Evolutionary conservation across 2,888 invertebrate species (phyloP), one percentile per base, ranked within the genome.

Genomic region (Parnassius orleans): DNA sequence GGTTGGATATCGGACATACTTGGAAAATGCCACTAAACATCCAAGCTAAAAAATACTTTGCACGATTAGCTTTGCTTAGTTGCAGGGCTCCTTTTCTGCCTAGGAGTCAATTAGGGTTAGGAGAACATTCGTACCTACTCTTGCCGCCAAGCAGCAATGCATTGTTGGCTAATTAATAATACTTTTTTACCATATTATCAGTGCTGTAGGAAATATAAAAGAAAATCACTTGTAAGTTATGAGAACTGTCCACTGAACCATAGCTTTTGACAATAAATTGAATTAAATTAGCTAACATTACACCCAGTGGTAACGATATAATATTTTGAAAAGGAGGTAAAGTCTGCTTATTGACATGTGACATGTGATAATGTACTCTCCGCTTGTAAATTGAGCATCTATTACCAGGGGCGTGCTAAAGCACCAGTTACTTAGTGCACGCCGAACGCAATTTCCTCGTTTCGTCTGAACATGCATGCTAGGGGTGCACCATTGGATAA

Each of bases 391-490:
- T 72, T 61, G 66, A 70, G 61, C 65, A 65, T 68, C 69, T 68
- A 73, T 78, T 81, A 78, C 69, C 69, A 67, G 66, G 66, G 58
- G 66, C 68, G 72, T 71, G 79, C 72, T 77, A 79, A 79, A 71
- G 66, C 69, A 69, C 67, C 71, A 72, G 75, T 81, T 78, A 79
- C 75, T 77, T 74, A 75, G 68, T 68, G 73, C 69, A 63, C 69
- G 72, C 71, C 68, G 72, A 72, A 71, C 72, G 75, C 74, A 77
- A 77, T 79, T 79, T 80, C 74, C 76, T 79, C 52, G 76, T 78
- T 81, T 79, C 77, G 77, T 76, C 77, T 74, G 78, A 83, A 83
- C 77, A 78, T 15, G 43, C 14, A 33, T 44, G 10, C 14, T 62
- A 62, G 62, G 53, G 62, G 14, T 58, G 57, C 14, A 9, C 48